Percentiles rank a stretch among this genome's conserved stretches.
Conservation (phyloP, 2,888 invertebrate genomes). For the Megamerina dolium region DNA sequence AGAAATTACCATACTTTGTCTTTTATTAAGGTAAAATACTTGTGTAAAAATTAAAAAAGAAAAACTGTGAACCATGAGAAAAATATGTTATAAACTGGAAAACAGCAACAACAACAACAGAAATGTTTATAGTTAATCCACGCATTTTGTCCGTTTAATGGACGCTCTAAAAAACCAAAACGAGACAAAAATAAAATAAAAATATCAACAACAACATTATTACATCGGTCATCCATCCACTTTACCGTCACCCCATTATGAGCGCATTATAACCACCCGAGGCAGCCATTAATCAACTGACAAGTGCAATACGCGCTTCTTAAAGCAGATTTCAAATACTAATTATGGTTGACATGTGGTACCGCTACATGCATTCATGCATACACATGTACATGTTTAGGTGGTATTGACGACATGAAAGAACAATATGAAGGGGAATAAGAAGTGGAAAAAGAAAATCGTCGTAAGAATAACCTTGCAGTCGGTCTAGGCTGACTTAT, state of each 20-base stretch:
- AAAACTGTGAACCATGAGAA: not conserved
- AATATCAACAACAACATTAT: not conserved
- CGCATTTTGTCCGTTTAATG: slow-evolving; percentile 11
- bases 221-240: not conserved
- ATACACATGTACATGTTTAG: too few relatives aligned
- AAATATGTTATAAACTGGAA: not conserved
- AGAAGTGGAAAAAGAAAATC: not conserved
- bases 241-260: not conserved
- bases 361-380: slow-evolving; percentile 23
- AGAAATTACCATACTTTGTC: slow-evolving; percentile 12
- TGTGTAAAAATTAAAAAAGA: slow-evolving; percentile 2
- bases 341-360: slow-evolving; percentile 42
- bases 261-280: slow-evolving; percentile 1
- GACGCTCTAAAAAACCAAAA: too few relatives aligned
- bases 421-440: not conserved
- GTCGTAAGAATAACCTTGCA: not conserved
- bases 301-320: slow-evolving; percentile 26
- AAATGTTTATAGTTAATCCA: slow-evolving; percentile 10
- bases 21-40: too few relatives aligned
- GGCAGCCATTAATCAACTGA: slow-evolving; percentile 35
- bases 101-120: slow-evolving; percentile 2
- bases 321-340: slow-evolving; percentile 22
- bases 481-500: too few relatives aligned
- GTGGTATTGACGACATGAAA: not conserved
- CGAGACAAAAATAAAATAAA: not conserved